These are phyloP conservation scores for Caenorhabditis parvicauda DNA, from an alignment of 2,888 invertebrate species.

Conservation along the genomic window DNA sequence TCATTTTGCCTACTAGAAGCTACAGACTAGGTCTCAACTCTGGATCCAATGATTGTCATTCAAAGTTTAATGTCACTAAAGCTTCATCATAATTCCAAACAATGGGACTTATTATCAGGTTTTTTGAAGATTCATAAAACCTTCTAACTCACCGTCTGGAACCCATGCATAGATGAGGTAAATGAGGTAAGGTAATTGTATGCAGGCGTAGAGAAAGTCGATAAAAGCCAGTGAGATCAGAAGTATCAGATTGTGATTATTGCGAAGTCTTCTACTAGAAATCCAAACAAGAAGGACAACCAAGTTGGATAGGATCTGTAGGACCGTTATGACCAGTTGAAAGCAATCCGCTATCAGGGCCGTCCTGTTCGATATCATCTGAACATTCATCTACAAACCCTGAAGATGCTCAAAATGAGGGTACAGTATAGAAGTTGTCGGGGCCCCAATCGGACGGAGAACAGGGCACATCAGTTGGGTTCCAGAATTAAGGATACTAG, in stretches of 20 bases:
- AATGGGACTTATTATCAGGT: not conserved
- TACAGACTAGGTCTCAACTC: not conserved
- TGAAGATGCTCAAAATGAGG: no score
- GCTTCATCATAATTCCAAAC: not conserved
- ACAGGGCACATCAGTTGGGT: no score
- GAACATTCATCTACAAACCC: no score
- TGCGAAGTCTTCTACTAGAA: conserved; percentile 4
- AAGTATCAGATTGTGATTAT: conserved; percentile 24
- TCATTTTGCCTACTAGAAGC: no score
- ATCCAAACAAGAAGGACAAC: conserved; percentile 23
- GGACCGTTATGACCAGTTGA: no score
- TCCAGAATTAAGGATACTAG: no score
- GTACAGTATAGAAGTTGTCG: no score
- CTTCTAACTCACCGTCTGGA: conserved; percentile 21
- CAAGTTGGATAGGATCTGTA: conserved; percentile 26
- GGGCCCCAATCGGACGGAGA: no score
- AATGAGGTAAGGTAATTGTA: conserved; percentile 26
- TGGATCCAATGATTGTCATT: not conserved
- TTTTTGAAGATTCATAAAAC: no score
- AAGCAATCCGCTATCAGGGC: no score
- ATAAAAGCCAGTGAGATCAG: conserved; percentile 29
- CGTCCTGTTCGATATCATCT: no score
- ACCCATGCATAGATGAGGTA: conserved; percentile 17
- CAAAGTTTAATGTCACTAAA: not conserved
- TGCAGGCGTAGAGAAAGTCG: conserved; percentile 26